phyloP scores from a whole-genome alignment of 2,888 invertebrate species.

The Biston stratarius region DNA sequence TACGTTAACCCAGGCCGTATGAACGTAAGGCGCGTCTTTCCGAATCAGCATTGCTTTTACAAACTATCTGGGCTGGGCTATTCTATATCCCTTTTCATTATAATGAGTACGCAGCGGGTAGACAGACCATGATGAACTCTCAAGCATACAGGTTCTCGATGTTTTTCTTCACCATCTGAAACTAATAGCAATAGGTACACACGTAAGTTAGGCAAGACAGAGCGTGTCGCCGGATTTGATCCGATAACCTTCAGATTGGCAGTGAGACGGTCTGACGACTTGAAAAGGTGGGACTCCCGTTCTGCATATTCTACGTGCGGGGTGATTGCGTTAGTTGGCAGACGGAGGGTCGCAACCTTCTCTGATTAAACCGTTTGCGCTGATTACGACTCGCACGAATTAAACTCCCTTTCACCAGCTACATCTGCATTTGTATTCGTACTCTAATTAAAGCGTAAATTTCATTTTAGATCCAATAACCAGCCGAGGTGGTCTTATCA shows the following conservation, averaged over 20 bases:
- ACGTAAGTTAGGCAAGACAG: too few relatives aligned
- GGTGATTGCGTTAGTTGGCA: slow-evolving; percentile 52
- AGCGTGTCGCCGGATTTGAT: too few relatives aligned
- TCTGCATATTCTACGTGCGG: slow-evolving; percentile 25
- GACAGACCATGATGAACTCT: too few relatives aligned
- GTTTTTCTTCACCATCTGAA: too few relatives aligned
- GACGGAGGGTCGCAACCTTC: slow-evolving; percentile 37
- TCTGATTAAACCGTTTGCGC: slow-evolving; percentile 64
- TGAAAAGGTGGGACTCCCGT: not conserved
- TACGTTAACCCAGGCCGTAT: too few relatives aligned
- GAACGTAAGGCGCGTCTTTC: too few relatives aligned
- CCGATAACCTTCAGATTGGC: not conserved
- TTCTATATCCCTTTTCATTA: too few relatives aligned
- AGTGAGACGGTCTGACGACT: not conserved
- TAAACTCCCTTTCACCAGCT: slow-evolving; percentile 46
- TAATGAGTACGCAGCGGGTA: too few relatives aligned
- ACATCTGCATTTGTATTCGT: slow-evolving; percentile 14
- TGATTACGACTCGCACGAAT: slow-evolving; percentile 60
- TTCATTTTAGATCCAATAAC: slow-evolving; percentile 6
- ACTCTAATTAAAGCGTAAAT: slow-evolving; percentile 11
- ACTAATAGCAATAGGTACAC: too few relatives aligned
- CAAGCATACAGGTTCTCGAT: too few relatives aligned
- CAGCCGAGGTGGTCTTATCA: not conserved
- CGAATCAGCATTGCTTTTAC: too few relatives aligned
- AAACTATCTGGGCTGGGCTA: too few relatives aligned